Conservation (phyloP, 2,113 vertebrate species). For the Phyllostomus hastatus region DNA sequence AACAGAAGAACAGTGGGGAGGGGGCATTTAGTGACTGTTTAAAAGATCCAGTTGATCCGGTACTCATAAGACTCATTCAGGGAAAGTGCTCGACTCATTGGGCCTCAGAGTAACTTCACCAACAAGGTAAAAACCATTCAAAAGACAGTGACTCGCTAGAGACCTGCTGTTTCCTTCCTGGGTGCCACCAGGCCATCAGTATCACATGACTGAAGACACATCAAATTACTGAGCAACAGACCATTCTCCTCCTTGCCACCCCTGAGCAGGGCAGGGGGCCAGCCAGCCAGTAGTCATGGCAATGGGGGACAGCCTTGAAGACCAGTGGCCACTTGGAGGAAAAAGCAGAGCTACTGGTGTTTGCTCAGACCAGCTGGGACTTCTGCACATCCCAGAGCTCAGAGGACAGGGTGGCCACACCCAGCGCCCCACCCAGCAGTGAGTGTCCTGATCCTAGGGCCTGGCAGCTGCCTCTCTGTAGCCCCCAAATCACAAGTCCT, state of each 20-base stretch:
- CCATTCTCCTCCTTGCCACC: background rate
- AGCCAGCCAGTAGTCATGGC: background rate
- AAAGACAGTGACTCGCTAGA: background rate
- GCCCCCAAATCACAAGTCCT: background rate
- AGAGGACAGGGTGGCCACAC: background rate
- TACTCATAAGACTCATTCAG: background rate
- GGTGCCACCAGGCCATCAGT: background rate
- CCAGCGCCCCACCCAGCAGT: too few relatives aligned
- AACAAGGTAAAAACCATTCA: background rate
- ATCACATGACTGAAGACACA: background rate
- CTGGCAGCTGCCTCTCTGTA: background rate
- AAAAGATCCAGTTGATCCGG: background rate
- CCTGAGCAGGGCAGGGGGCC: background rate
- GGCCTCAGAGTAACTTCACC: background rate
- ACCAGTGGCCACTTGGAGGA: background rate
- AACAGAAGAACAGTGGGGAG: background rate
- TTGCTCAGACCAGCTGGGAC: background rate
- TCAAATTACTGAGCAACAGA: background rate
- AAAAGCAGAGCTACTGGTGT: background rate
- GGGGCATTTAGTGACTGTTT: background rate
- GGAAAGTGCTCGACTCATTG: background rate
- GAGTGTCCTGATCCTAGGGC: background rate
- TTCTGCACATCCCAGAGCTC: background rate
- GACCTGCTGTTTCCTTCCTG: background rate
- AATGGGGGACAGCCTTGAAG: background rate